Evolutionary conservation across 2,888 invertebrate species (phyloP).

Genomic region (Hydriomena furcata): DNA sequence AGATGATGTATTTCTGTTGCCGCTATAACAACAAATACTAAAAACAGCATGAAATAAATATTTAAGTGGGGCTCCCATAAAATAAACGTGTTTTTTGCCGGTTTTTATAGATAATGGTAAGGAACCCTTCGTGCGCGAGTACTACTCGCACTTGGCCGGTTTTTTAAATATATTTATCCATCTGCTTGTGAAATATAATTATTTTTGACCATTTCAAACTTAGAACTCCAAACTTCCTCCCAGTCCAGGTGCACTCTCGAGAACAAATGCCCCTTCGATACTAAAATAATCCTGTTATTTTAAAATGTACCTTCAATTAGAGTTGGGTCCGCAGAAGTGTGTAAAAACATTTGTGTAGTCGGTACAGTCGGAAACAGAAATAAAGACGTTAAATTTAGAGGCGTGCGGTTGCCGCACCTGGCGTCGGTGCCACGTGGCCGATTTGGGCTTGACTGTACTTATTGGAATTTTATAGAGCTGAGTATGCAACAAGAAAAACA

Average conservation of each 20-base stretch:
- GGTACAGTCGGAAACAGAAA: constrained; percentile 76
- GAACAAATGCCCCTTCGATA: constrained; percentile 24
- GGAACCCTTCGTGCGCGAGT: too few species aligned
- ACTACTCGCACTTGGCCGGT: too few species aligned
- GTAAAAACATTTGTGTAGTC: constrained; percentile 40
- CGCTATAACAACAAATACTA: too few species aligned
- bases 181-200: too few species aligned
- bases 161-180: background rate
- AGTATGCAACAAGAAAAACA: background rate
- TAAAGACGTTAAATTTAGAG: constrained; percentile 82
- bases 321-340: constrained; percentile 33
- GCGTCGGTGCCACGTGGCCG: constrained; percentile 59
- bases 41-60: too few species aligned
- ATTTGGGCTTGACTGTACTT: constrained; percentile 66
- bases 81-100: too few species aligned
- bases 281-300: constrained; percentile 35
- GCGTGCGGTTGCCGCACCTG: constrained; percentile 77
- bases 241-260: constrained; percentile 32
- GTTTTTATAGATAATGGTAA: too few species aligned
- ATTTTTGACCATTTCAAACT: constrained; percentile 24
- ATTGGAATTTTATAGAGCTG: constrained; percentile 50
- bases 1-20: too few species aligned
- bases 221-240: constrained; percentile 30
- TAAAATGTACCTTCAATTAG: constrained; percentile 36
- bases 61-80: too few species aligned